A percentile compares a stretch with the other conserved stretches of the same genome.
Evolutionary conservation across 2,113 vertebrate species (phyloP).

Genomic region (Cryptomyrus ogoouensis): DNA sequence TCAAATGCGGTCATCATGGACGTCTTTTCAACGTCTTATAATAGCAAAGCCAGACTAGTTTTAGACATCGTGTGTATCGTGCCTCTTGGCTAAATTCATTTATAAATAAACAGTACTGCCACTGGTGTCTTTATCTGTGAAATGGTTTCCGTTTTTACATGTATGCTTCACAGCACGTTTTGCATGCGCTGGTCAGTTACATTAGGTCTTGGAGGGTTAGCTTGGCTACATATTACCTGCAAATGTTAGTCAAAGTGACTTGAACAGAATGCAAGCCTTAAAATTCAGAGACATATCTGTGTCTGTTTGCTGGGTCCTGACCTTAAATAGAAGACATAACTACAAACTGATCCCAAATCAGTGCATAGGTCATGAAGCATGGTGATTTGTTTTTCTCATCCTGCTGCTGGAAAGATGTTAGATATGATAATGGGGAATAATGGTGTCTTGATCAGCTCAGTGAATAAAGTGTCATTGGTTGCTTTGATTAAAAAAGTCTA

Average conservation of each 20-base stretch:
- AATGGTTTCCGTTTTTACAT: not conserved
- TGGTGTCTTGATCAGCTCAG: not conserved
- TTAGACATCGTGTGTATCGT: too few species aligned
- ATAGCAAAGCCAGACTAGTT: too few species aligned
- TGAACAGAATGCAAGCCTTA: conserved; percentile 2
- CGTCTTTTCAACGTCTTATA: too few species aligned
- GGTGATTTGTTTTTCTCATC: not conserved
- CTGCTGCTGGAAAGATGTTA: not conserved
- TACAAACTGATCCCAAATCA: not conserved
- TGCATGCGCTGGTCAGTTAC: conserved; percentile 10
- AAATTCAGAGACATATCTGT: not conserved
- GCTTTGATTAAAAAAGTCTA: not conserved
- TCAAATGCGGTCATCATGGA: too few species aligned
- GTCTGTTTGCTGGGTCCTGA: not conserved
- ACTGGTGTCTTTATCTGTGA: not conserved
- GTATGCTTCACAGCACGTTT: not conserved
- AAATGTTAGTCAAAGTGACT: not conserved
- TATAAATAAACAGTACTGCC: not conserved
- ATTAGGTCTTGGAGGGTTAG: not conserved
- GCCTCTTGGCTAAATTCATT: too few species aligned
- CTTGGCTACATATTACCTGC: not conserved
- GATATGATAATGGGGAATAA: not conserved
- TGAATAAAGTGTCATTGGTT: not conserved
- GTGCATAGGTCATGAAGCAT: not conserved
- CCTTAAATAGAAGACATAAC: not conserved